Percentiles rank a stretch among this genome's conserved stretches.
Evolutionary conservation across 1,140 invertebrate species (phyloP).

Genomic region (Eriosoma lanigerum): DNA sequence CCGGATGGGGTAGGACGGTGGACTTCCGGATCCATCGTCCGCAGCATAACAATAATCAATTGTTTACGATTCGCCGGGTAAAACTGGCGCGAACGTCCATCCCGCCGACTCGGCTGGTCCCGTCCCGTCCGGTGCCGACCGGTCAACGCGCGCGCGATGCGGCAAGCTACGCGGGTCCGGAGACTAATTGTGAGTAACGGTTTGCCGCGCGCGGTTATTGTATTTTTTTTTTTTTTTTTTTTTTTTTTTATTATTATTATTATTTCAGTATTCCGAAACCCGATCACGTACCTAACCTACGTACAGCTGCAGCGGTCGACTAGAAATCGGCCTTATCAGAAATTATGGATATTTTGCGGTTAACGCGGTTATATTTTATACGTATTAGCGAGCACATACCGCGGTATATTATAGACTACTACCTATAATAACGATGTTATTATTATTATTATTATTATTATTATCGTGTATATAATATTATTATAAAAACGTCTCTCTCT

Average conservation of each 20-base stretch:
- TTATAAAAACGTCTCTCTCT: too few relatives aligned
- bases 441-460: too few relatives aligned
- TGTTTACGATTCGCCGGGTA: constrained; percentile 41
- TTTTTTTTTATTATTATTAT: too few relatives aligned
- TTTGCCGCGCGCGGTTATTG: neutral
- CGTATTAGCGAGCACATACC: too few relatives aligned
- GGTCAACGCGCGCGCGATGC: neutral
- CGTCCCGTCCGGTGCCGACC: neutral
- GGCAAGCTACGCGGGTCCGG: neutral
- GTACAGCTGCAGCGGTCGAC: neutral
- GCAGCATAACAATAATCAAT: constrained; percentile 42
- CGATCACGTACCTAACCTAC: constrained; percentile 24
- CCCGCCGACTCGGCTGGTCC: neutral
- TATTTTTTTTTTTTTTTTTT: too few relatives aligned
- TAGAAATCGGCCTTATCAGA: constrained; percentile 25
- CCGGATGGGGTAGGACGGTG: neutral
- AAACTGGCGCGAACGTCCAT: constrained; percentile 10
- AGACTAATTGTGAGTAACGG: constrained; percentile 42
- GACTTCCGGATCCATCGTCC: constrained; percentile 43
- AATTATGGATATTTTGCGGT: constrained; percentile 48
- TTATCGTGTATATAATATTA: too few relatives aligned
- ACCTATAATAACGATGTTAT: too few relatives aligned
- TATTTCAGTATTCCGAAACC: too few relatives aligned
- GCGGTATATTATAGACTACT: too few relatives aligned
- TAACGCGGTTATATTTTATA: too few relatives aligned